phyloP scores from a whole-genome alignment of 2,888 invertebrate genomes.

The Eledone cirrhosa region DNA sequence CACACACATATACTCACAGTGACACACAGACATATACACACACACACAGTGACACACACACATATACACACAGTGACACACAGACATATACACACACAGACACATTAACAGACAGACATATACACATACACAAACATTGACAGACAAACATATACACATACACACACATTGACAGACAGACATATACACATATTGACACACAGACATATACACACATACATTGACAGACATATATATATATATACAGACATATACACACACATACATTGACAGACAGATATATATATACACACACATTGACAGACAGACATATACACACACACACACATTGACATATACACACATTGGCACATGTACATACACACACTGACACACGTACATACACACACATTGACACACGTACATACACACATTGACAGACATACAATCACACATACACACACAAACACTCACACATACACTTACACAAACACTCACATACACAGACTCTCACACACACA shows the following conservation, averaged over 20 bases:
- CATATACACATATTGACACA: neutral
- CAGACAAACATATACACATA: neutral
- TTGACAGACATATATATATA: neutral
- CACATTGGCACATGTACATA: no score
- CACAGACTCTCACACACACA: neutral
- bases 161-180: neutral
- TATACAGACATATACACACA: no score
- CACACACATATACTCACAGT: neutral
- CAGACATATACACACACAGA: neutral
- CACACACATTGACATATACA: no score
- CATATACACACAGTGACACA: slow-evolving; percentile 3
- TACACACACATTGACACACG: no score
- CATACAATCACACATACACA: no score
- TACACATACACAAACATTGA: neutral
- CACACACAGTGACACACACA: slow-evolving; percentile 23
- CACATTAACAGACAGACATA: no score
- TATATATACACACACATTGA: no score
- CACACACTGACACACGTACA: no score
- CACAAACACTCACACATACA: no score
- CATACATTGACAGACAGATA: no score
- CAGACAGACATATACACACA: no score
- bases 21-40: neutral
- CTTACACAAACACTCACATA: neutral
- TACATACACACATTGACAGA: no score
- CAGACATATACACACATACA: neutral